Evolutionary conservation across 2,113 vertebrate species (phyloP).

Genomic region (Cariama cristata): DNA sequence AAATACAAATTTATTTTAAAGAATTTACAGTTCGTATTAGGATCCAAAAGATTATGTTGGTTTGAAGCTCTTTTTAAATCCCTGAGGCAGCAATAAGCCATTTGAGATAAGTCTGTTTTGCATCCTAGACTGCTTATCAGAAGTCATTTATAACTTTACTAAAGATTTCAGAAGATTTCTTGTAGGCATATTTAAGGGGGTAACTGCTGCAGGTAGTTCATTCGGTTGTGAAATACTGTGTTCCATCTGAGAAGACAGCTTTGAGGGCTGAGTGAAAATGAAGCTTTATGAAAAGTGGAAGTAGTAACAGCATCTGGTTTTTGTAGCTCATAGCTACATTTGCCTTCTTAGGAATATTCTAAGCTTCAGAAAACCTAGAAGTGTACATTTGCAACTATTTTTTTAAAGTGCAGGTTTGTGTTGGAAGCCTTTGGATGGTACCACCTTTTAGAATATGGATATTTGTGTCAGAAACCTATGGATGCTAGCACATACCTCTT

Average conservation of each 20-base stretch:
- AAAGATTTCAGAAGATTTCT: neutral
- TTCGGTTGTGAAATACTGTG: neutral
- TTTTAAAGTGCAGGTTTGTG: neutral
- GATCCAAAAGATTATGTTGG: neutral
- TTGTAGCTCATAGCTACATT: neutral
- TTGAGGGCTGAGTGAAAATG: neutral
- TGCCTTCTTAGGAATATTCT: no score
- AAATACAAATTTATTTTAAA: neutral
- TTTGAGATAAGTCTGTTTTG: neutral
- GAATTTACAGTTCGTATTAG: neutral
- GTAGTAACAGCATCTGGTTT: accelerated
- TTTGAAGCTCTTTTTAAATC: neutral
- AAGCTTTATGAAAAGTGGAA: neutral
- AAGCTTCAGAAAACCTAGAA: neutral
- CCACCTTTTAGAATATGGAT: neutral
- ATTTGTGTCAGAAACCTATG: neutral
- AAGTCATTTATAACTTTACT: neutral
- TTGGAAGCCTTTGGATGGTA: neutral
- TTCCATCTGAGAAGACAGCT: neutral
- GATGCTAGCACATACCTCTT: neutral
- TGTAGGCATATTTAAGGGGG: neutral
- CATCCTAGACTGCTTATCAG: neutral
- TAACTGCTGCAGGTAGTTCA: neutral
- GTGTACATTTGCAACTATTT: neutral
- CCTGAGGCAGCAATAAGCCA: neutral